Percentiles rank a stretch among this genome's conserved stretches.
These are phyloP conservation scores for Rhagonycha lutea DNA, from an alignment of 2,888 invertebrate species.

Conservation along the genomic window DNA sequence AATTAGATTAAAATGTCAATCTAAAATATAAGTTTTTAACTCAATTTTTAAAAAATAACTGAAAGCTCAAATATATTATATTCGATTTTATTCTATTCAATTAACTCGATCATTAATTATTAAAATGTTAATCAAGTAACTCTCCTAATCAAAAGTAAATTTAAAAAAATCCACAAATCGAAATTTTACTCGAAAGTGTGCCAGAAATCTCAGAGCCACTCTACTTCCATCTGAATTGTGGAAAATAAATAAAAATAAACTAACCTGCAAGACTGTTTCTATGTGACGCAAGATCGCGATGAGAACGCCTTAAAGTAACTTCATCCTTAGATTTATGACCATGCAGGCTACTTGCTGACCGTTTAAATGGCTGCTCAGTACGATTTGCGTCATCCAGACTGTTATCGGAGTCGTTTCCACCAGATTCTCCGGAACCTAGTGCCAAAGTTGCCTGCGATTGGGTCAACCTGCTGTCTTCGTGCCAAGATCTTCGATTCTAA, in stretches of 20 bases:
- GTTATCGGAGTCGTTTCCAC: constrained; percentile 78
- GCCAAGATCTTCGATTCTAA: constrained; percentile 73
- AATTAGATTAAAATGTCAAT: no score
- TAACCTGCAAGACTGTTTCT: constrained; percentile 50
- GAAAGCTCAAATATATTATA: no score
- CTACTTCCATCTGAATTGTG: neutral
- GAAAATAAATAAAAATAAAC: neutral
- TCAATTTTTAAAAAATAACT: no score
- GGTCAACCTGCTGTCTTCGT: constrained; percentile 70
- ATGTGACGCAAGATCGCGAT: constrained; percentile 47
- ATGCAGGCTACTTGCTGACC: constrained; percentile 46
- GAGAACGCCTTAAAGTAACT: constrained; percentile 48
- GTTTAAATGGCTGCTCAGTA: constrained; percentile 41
- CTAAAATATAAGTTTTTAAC: no score
- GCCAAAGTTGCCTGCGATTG: constrained; percentile 69
- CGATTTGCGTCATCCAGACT: constrained; percentile 65
- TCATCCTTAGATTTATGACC: constrained; percentile 52
- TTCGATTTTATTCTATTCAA: no score
- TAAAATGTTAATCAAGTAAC: no score
- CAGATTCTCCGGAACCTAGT: constrained; percentile 66
- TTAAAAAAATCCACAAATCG: no score
- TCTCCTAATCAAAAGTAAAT: no score
- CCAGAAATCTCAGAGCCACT: no score
- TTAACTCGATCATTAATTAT: no score
- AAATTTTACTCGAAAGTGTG: no score